Evolutionary conservation across 1,140 invertebrate genomes (phyloP).

Genomic region (Hyphantria cunea): DNA sequence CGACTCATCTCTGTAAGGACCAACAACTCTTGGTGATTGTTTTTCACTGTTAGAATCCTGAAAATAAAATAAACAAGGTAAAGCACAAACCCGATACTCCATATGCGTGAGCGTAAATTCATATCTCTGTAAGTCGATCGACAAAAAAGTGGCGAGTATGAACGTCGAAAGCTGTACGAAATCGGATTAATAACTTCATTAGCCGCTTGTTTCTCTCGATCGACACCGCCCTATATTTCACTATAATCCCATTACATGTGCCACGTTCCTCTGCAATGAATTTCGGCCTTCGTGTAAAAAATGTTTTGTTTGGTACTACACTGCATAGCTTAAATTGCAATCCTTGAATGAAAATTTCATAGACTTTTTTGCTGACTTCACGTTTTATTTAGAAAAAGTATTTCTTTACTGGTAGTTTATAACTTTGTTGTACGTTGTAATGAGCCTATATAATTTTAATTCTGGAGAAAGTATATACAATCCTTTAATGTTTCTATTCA

Average conservation of each 20-base stretch:
- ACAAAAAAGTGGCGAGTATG: conserved; percentile 56
- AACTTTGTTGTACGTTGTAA: too few relatives aligned
- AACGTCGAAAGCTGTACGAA: conserved; percentile 69
- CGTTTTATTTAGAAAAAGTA: too few relatives aligned
- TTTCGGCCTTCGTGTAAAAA: conserved; percentile 39
- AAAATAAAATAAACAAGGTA: conserved; percentile 18
- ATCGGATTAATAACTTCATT: conserved; percentile 81
- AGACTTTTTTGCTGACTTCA: too few relatives aligned
- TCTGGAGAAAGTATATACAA: too few relatives aligned
- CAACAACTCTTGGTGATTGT: conserved; percentile 37
- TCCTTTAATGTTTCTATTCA: too few relatives aligned
- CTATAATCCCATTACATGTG: conserved; percentile 74
- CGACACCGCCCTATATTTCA: conserved; percentile 74
- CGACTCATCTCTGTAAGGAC: conserved; percentile 48
- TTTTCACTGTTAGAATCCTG: conserved; percentile 56
- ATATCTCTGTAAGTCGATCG: conserved; percentile 10
- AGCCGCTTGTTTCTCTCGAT: conserved; percentile 78
- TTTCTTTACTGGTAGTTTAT: too few relatives aligned
- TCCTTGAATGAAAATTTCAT: too few relatives aligned
- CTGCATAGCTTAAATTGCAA: too few relatives aligned
- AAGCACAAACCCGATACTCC: background rate
- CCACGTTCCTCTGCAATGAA: conserved; percentile 48
- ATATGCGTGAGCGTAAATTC: conserved; percentile 21
- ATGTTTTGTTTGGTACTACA: conserved; percentile 12
- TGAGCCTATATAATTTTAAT: too few relatives aligned